Evolutionary conservation across 2,113 vertebrate genomes (phyloP).

Genomic region (Cyprinodon brontotheroides): DNA sequence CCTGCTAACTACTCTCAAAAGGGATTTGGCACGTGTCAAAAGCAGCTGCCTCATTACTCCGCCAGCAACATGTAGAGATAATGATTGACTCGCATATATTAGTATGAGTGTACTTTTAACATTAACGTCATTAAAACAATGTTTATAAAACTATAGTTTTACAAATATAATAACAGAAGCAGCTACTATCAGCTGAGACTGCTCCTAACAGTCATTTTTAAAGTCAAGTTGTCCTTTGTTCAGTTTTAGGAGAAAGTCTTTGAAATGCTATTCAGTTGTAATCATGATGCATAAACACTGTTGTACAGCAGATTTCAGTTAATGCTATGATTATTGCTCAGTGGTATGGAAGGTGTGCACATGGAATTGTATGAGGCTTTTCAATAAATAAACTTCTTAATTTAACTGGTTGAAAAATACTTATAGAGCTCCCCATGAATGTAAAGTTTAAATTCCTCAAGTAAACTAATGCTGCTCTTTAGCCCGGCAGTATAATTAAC

Average conservation of each 20-base stretch:
- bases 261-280: not conserved
- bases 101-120: not conserved
- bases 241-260: slow-evolving; percentile 1
- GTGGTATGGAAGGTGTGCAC: not conserved
- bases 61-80: not conserved
- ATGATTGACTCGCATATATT: not conserved
- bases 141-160: not conserved
- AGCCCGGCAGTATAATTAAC: not conserved
- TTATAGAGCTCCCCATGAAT: not conserved
- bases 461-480: not conserved
- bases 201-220: slow-evolving; percentile 3
- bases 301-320: not conserved
- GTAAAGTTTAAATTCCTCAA: not conserved
- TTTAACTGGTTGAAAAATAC: not conserved
- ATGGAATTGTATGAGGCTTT: not conserved
- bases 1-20: not conserved
- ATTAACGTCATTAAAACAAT: not conserved
- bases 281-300: slow-evolving; percentile 15
- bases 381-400: not conserved
- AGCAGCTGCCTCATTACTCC: not conserved
- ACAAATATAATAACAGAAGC: not conserved
- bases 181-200: not conserved
- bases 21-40: slow-evolving; percentile 8
- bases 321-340: not conserved
- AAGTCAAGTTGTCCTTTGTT: not conserved